Evolutionary conservation across 2,797 vertebrate genomes (phyloP), one percentile per base, ranked within the genome.

Genomic region (Podarcis lilfordi): DNA sequence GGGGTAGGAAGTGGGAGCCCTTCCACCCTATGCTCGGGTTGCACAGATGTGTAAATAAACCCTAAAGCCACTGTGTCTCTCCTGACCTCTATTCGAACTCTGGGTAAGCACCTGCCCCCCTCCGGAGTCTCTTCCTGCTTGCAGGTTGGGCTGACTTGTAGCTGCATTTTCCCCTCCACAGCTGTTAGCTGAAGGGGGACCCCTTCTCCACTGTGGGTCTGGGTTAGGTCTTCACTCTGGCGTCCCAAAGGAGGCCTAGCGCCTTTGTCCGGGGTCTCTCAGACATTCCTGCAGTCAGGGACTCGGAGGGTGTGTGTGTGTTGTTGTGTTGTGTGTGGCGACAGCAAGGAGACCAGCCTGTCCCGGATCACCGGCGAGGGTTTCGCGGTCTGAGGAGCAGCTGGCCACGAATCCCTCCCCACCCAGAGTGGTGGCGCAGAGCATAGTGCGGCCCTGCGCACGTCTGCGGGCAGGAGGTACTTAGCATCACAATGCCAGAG

Each of bases 401-500:
- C 95, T 94, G 93, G 89, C 94, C n/a, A 90, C 91, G 61, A 91
- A 84, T 91, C 93, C 93, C 91, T 92, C 86, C 77, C 85, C 89
- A 74, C 89, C 91, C 96, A 21, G n/a, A 37, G 43, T 21, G 3
- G 27, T 66, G 13, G 45, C 5, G 81, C 66, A 55, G 50, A 55
- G 81, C 81, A 45, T 21, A 40, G 6, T 85, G 84, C 61, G 17
- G 23, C 23, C 13, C 35, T 25, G 21, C 17, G 23, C 15, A 8
- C 23, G 1, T 37, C 4, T 2, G 17, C 4, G 13, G 6, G 4
- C 13, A 15, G 27, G 77, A 61, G 25, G 69, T 2, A 1, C 19
- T 98, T 98, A 97, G 97, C 98, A 98, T 98, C 96, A 98, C 97
- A 98, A 98, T 95, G 96, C 95, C 96, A 76, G 93, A 95, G 98